Base-by-base conservation (phyloP, 2,113 vertebrate species). In the Vulpes vulpes region DNA sequence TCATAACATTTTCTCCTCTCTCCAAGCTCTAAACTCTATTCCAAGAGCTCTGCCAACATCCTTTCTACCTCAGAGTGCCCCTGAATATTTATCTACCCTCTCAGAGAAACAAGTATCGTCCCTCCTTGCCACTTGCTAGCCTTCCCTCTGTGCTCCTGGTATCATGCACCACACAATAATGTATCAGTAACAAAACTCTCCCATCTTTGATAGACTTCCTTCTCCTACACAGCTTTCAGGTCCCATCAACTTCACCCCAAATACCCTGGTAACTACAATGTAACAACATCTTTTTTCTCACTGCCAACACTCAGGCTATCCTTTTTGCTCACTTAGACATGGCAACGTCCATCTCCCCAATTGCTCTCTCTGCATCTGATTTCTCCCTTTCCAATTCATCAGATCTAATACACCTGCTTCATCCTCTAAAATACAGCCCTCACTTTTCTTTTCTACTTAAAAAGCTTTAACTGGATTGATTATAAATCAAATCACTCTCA, bases 401-500 rank as follows among this genome's bases (percentile, higher is more conserved):
- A 32, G 49, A 49, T 78, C 32, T 30, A 81, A 59, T 7, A 17
- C 7, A 85, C 10, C n/a, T 84, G 35, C 19, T 86, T 59, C 55
- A 38, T 81, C 59, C 43, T 89, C 78, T 65, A 60, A 90, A 74
- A 23, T 10, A 43, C 23, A 74, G 57, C 35, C 92, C 55, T 94
- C 62, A 93, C 23, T 94, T 94, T 76, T 38, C 53, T 91, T 80
- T 84, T 59, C 55, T 62, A 80, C 11, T 76, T 30, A 30, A 60
- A 94, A 84, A 73, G 43, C 30, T 94, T 64, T 82, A 91, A 83
- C 4, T 27, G n/a, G 30, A 93, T n/a, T 84, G 35, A 51, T 86
- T 80, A 86, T 27, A 49, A 20, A 65, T 49, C 27, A 95, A 91
- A 57, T 51, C 65, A 64, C 83, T 86, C 85, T 96, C 94, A 79